Base-by-base conservation (phyloP, 2,888 invertebrate genomes). In the Noctua janthe region DNA sequence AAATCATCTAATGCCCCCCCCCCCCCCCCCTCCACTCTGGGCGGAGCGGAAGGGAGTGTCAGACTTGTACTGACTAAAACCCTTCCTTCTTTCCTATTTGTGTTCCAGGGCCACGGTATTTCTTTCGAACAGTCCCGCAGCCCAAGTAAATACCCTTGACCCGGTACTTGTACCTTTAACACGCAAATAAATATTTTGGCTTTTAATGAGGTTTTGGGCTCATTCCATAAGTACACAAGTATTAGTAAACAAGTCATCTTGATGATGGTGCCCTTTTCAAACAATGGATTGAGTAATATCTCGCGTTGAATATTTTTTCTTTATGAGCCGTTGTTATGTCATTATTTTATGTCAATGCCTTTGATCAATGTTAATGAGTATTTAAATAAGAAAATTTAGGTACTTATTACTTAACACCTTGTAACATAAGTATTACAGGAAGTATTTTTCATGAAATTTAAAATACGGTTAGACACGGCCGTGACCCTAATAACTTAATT, bases 171-270 rank as follows among this genome's bases (percentile, higher is more conserved):
- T 29, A 29, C 29, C 29, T 29, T 29, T 29, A 17, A 29, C 8
- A 20, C 10, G 17, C 39, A 76, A 49, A 76, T 62, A 51, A 56
- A 35, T n/a, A 49, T 47, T 11, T 56, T 43, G 39, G 15, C 54
- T 39, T n/a, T 4, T 10, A 39, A 56, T 29, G 51, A 71, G 51
- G 43, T 76, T 54, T 72, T 78, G 43, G 17, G 51, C 29, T 35
- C 49, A 64, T 64, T 47, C 23, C 15, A 47, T n/a, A 43, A 15
- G 29, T 7, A 77, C 71, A 86, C 84, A 90, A 88, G 83, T 86
- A 80, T 81, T 86, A 82, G 75, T 90, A 90, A 91, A 90, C 80
- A 87, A 87, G 64, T 81, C 84, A 85, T 78, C 73, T 83, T 87
- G 71, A 87, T 78, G 71, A 85, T 62, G 77, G 76, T 89, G 87